Conservation (phyloP, 2,113 vertebrate species). For the Galemys pyrenaicus region DNA sequence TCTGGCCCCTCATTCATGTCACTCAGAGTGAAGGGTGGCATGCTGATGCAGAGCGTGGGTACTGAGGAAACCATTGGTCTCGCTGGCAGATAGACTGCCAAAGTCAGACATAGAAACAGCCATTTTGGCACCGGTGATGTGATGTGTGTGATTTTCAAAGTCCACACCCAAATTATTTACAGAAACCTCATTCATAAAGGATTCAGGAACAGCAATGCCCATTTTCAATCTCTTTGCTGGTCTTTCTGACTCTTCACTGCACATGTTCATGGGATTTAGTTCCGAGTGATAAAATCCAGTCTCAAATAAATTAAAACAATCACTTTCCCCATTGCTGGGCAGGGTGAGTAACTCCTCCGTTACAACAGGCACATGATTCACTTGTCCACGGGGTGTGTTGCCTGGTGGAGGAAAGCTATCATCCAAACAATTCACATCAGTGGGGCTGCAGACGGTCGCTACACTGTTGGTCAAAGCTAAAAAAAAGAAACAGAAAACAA, state of each 20-base stretch:
- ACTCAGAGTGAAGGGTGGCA: conserved; percentile 96
- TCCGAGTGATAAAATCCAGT: conserved; percentile 97
- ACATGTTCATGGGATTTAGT: conserved; percentile 90
- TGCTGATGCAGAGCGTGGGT: conserved; percentile 94
- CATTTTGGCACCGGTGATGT: conserved; percentile 97
- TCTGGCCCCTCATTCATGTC: conserved; percentile 77
- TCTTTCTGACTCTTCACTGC: conserved; percentile 94
- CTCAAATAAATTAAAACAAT: conserved; percentile 98
- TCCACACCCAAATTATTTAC: conserved; percentile 94
- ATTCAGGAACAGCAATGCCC: conserved; percentile 92
- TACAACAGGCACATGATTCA: conserved; percentile 91
- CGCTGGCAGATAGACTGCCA: conserved; percentile 91
- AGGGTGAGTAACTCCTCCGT: conserved; percentile 93
- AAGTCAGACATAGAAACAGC: conserved; percentile 98
- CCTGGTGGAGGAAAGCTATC: conserved; percentile 93
- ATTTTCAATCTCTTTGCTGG: conserved; percentile 96
- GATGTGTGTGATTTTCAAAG: conserved; percentile 93
- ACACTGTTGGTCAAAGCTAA: conserved; percentile 94
- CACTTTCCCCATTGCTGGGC: conserved; percentile 92
- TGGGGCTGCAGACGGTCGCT: conserved; percentile 92
- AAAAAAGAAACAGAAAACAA: conserved; percentile 47
- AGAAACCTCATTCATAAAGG: conserved; percentile 96
- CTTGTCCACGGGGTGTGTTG: conserved; percentile 90
- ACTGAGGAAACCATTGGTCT: conserved; percentile 93
- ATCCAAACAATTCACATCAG: conserved; percentile 92